Base-by-base conservation (phyloP, 1,140 invertebrate species). In the Leptopilina boulardi region DNA sequence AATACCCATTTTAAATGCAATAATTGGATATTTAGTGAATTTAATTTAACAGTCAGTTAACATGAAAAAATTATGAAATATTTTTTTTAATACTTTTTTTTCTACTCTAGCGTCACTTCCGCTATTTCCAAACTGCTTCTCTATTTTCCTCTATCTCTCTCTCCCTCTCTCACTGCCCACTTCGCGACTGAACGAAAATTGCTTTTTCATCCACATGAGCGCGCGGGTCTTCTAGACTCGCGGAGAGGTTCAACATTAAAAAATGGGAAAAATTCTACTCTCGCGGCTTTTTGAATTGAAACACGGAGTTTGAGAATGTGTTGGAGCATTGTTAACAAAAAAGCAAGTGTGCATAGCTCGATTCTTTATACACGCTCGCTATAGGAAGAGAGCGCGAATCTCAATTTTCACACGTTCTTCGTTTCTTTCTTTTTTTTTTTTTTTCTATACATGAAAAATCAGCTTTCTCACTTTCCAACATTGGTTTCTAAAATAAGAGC, bases 121-220 rank as follows among this genome's bases (percentile, higher is more conserved):
- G 77, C 78, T 81, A n/a, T n/a, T 80, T 77, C 76, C 77, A n/a
- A 73, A 80, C 74, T 77, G 79, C 56, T 75, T 76, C 70, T 42
- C 18, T 34, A 51, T 71, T 75, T 77, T 42, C 26, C 70, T n/a
- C n/a, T n/a, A n/a, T n/a, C n/a, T n/a, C 59, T 56, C 47, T 44
- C 38, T 30, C 26, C 5, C 26, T 30, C 26, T 47, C 34, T 81
- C 72, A 75, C 74, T 72, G 41, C 76, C 74, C 75, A 75, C 80
- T 81, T 78, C 80, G 73, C 44, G 56, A 47, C 72, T 71, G 21
- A n/a, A 38, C 73, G 80, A 80, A 81, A 83, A 83, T 85, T 82
- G 80, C 76, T 77, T 77, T 79, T 56, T 84, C 75, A 80, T 80
- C 79, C 47, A 38, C 51, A 54, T 44, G 76, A 54, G 23, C 18